These are phyloP conservation scores for Hypsopygia costalis DNA, from an alignment of 2,888 invertebrate genomes.

Conservation along the genomic window DNA sequence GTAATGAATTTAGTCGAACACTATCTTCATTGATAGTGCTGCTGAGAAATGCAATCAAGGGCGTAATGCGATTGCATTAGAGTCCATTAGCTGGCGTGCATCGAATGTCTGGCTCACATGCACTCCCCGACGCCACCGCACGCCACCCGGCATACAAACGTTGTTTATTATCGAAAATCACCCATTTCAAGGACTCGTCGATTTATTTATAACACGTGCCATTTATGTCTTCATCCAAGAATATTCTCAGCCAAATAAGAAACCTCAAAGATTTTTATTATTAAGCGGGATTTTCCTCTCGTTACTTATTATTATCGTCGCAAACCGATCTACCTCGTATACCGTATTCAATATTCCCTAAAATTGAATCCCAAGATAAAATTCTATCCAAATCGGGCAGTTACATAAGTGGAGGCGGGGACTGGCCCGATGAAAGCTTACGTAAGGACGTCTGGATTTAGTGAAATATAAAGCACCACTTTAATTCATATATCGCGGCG, in stretches of 20 bases:
- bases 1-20: slow-evolving; percentile 24
- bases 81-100: slow-evolving; percentile 15
- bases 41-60: slow-evolving; percentile 32
- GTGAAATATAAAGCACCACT: slow-evolving; percentile 28
- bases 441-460: slow-evolving; percentile 61
- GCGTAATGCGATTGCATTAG: slow-evolving; percentile 34
- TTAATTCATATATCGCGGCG: slow-evolving; percentile 27
- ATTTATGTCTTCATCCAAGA: too few relatives aligned
- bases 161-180: slow-evolving; percentile 5
- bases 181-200: neutral
- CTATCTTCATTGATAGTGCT: slow-evolving; percentile 37
- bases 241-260: too few relatives aligned
- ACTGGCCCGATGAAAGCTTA: slow-evolving; percentile 51
- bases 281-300: neutral
- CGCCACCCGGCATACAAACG: neutral
- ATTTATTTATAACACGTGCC: slow-evolving; percentile 1
- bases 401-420: slow-evolving; percentile 71
- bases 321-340: slow-evolving; percentile 11
- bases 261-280: too few relatives aligned
- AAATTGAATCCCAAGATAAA: slow-evolving; percentile 47
- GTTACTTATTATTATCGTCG: neutral
- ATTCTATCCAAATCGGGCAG: slow-evolving; percentile 48
- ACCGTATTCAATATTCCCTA: slow-evolving; percentile 35
- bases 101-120: slow-evolving; percentile 9
- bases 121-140: too few relatives aligned